These are phyloP conservation scores for Gasteruption jaculator DNA, from an alignment of 2,888 invertebrate genomes.

Conservation along the genomic window DNA sequence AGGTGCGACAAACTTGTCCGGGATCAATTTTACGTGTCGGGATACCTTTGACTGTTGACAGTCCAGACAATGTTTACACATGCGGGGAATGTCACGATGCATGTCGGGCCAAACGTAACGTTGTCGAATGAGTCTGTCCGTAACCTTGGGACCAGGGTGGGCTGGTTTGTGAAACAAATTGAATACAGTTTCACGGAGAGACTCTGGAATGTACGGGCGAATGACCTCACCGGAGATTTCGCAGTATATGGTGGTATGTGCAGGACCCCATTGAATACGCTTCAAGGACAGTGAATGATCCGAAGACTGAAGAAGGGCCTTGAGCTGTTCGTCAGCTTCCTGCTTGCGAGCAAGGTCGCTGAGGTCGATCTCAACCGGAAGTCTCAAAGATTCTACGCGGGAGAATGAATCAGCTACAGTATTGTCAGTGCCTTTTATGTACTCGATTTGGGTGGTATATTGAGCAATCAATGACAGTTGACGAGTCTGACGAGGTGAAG, in stretches of 20 bases:
- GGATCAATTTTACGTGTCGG: too few relatives aligned
- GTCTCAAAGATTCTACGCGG: conserved; percentile 13
- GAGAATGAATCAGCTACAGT: conserved; percentile 25
- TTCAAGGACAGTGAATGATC: background rate
- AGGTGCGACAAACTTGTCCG: too few relatives aligned
- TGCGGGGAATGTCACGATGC: too few relatives aligned
- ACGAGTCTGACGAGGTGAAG: conserved; percentile 20
- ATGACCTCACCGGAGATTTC: background rate
- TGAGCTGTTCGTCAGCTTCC: conserved; percentile 3
- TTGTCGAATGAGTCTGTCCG: too few relatives aligned
- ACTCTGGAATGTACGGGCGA: background rate
- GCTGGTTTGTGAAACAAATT: too few relatives aligned
- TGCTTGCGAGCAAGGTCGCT: background rate
- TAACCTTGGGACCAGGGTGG: conserved; percentile 24
- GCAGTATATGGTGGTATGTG: background rate
- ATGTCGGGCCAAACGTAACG: too few relatives aligned
- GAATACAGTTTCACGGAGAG: too few relatives aligned
- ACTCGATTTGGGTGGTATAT: conserved; percentile 18
- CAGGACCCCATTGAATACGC: conserved; percentile 2
- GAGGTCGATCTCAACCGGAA: background rate
- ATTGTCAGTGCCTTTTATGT: conserved; percentile 23
- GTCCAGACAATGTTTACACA: too few relatives aligned
- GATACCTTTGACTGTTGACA: too few relatives aligned
- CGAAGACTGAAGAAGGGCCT: background rate
- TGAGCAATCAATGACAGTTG: conserved; percentile 21